Conservation (phyloP, 2,888 invertebrate species). For the Cosmorhoe ocellata region DNA sequence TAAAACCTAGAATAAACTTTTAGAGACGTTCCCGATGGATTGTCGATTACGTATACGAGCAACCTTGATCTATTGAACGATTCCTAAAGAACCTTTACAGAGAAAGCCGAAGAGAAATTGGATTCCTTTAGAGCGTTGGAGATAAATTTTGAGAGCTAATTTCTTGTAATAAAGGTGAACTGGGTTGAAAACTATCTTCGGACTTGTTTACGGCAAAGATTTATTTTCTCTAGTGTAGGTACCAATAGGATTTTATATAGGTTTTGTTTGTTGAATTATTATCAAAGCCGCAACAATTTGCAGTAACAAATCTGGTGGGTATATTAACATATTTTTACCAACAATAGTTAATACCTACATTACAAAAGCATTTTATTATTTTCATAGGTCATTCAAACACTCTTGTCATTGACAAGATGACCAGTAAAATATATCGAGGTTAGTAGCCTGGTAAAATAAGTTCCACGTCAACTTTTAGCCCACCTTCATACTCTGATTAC, state of each 20-base stretch:
- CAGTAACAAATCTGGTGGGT: too few relatives aligned
- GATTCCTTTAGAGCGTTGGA: slow-evolving; percentile 3
- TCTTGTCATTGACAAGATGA: too few relatives aligned
- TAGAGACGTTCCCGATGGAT: slow-evolving; percentile 14
- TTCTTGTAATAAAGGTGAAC: slow-evolving; percentile 1
- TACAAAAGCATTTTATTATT: too few relatives aligned
- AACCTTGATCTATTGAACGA: slow-evolving; percentile 16
- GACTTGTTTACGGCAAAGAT: neutral
- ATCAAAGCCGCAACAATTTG: too few relatives aligned
- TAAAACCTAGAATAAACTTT: slow-evolving; percentile 19
- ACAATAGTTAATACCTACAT: too few relatives aligned
- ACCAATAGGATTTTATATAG: too few relatives aligned
- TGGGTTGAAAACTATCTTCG: neutral
- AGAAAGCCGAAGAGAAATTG: slow-evolving; percentile 6
- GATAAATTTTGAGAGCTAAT: slow-evolving; percentile 1
- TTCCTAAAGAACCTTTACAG: slow-evolving; percentile 1
- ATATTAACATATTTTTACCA: too few relatives aligned
- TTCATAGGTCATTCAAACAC: too few relatives aligned
- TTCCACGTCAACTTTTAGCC: neutral
- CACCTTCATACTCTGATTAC: too few relatives aligned
- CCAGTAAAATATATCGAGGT: too few relatives aligned
- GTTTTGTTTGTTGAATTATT: too few relatives aligned
- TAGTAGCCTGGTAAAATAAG: neutral
- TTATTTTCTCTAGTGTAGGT: too few relatives aligned
- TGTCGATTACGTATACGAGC: slow-evolving; percentile 20